Evolutionary conservation across 35 echinoderm and acorn worm species (phyloP), one percentile per base, ranked within the genome.

Genomic region (Ophioderma brevispina): DNA sequence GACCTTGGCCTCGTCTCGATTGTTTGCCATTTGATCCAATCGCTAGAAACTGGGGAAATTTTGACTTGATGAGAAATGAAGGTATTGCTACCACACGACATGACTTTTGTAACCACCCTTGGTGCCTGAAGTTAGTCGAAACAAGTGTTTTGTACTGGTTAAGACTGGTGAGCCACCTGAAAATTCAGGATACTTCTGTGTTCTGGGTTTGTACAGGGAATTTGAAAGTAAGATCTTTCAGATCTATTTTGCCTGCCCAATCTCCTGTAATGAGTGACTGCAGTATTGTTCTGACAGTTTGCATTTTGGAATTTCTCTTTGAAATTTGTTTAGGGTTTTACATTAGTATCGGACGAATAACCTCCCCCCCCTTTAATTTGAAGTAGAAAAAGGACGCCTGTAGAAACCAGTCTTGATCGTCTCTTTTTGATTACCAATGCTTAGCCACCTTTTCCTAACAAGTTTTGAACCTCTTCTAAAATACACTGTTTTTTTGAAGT

Each of bases 201-300:
- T 1, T 35, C 4, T 5, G 78, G 78, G 32, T 80, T 15, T 34
- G 36, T 35, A 34, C 17, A n/a, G n/a, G n/a, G 78, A 35, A 80
- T 80, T 1, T 80, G 78, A n/a, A 80, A 36, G 36, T 80, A 80
- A 4, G 78, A 80, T 80, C 78, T 31, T 80, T 80, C 31, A 80
- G 34, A 31, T 80, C 78, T 25, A 80, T 23, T 36, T 36, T 80
- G 11, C 11, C 78, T 80, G 78, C 78, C 78, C 78, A 80, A 80
- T 80, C 78, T 36, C 78, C 32, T 3, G 78, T 15, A 1, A 34
- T 13, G 4, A 80, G 78, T 5, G 34, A 13, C 3, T 80, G 78
- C 10, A 80, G 5, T 5, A 80, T 70, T 30, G 59, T 25, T 70
- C 59, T 13, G 1, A 70, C 17, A 3, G 59, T 70, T 25, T 70